phyloP scores from a whole-genome alignment of 2,113 vertebrate species.

The Pungitius pungitius region DNA sequence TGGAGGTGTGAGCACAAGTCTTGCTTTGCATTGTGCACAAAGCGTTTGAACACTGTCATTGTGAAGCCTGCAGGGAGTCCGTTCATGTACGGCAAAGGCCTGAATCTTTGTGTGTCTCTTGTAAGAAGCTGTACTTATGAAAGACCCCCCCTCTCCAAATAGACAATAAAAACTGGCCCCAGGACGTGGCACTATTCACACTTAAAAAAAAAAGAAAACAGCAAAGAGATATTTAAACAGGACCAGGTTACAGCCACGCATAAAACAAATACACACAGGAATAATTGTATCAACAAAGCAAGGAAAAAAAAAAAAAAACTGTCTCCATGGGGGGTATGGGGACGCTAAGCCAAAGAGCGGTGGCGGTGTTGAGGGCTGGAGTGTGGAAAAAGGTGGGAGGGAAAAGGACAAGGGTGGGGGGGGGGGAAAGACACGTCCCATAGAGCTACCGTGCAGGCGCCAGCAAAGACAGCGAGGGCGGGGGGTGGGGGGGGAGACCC shows the following conservation, averaged over 20 bases:
- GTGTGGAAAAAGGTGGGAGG: slow-evolving; percentile 68
- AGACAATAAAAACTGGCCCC: slow-evolving; percentile 63
- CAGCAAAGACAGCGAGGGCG: slow-evolving; percentile 78
- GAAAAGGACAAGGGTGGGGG: slow-evolving; percentile 68
- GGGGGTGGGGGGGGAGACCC: slow-evolving; percentile 67
- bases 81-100: slow-evolving; percentile 35
- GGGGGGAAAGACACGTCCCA: slow-evolving; percentile 82
- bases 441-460: slow-evolving; percentile 86
- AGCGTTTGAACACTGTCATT: not conserved
- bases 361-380: slow-evolving; percentile 57
- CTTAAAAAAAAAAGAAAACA: slow-evolving; percentile 77
- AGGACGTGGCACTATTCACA: slow-evolving; percentile 63
- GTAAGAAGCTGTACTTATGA: slow-evolving; percentile 46
- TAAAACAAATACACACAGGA: slow-evolving; percentile 77
- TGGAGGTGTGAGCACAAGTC: not conserved
- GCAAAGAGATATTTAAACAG: slow-evolving; percentile 72
- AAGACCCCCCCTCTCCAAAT: not conserved
- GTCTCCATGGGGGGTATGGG: slow-evolving; percentile 63
- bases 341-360: slow-evolving; percentile 48
- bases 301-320: slow-evolving; percentile 33
- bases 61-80: slow-evolving; percentile 17
- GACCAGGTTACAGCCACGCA: slow-evolving; percentile 69
- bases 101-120: slow-evolving; percentile 20
- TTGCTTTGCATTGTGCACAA: not conserved
- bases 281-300: slow-evolving; percentile 76